phyloP scores from a whole-genome alignment of 1,140 invertebrate species.

The Tigriopus japonicus region DNA sequence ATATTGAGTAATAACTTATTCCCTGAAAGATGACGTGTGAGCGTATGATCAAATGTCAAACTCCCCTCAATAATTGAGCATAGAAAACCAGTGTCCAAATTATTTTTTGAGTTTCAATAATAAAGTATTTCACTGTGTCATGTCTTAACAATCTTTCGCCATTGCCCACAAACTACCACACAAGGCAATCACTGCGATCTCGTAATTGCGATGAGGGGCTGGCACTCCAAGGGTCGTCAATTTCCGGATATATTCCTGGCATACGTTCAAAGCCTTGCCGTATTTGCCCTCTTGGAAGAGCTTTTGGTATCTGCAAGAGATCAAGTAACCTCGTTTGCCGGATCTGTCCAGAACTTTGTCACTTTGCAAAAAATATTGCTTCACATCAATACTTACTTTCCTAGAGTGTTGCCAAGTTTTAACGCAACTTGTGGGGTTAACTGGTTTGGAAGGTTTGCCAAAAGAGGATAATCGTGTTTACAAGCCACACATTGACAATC shows the following conservation, averaged over 20 bases:
- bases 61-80: too few relatives aligned
- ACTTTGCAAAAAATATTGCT: background rate
- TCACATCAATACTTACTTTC: background rate
- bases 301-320: background rate
- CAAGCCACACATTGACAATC: constrained; percentile 4
- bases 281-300: background rate
- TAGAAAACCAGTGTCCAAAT: too few relatives aligned
- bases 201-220: background rate
- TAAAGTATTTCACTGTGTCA: too few relatives aligned
- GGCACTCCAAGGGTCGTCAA: background rate
- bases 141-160: background rate
- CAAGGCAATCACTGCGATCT: background rate
- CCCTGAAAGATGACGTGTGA: too few relatives aligned
- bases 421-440: background rate
- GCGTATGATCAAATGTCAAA: too few relatives aligned
- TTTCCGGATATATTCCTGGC: background rate
- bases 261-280: background rate
- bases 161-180: background rate
- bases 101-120: too few relatives aligned
- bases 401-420: background rate
- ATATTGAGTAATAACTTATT: too few relatives aligned
- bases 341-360: background rate
- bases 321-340: too few relatives aligned
- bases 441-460: background rate
- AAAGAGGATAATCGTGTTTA: background rate